phyloP scores from a whole-genome alignment of 2,888 invertebrate genomes.

The Drosophila kuntzei region DNA sequence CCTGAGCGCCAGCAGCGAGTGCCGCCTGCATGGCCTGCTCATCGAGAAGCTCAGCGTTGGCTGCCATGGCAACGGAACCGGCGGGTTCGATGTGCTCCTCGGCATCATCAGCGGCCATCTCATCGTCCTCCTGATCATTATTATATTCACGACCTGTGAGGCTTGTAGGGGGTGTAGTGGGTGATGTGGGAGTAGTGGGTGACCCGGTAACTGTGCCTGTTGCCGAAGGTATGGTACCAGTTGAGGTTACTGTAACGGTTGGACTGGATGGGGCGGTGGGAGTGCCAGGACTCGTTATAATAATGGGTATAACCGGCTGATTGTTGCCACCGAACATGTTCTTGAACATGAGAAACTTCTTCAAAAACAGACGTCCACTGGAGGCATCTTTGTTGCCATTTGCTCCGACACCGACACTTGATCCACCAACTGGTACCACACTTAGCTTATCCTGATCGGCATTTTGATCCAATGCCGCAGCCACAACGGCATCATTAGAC shows the following conservation, averaged over 20 bases:
- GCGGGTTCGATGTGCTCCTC: constrained; percentile 20
- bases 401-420: neutral
- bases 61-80: constrained; percentile 43
- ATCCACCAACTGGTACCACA: constrained; percentile 10
- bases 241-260: constrained; percentile 55
- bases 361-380: constrained; percentile 81
- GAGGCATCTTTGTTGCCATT: constrained; percentile 68
- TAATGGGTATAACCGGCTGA: constrained; percentile 80
- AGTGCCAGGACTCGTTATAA: constrained; percentile 71
- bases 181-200: constrained; percentile 37
- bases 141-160: constrained; percentile 24
- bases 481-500: constrained; percentile 41
- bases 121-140: constrained; percentile 29
- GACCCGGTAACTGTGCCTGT: constrained; percentile 55
- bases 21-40: constrained; percentile 71
- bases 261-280: constrained; percentile 26
- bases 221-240: constrained; percentile 65
- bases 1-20: constrained; percentile 70
- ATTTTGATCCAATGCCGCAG: constrained; percentile 6
- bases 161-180: neutral
- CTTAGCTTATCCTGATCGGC: constrained; percentile 42
- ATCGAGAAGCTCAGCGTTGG: constrained; percentile 65
- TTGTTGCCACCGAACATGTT: constrained; percentile 72
- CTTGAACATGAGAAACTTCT: constrained; percentile 80
- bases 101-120: constrained; percentile 39